Conservation (phyloP, 2,888 invertebrate genomes). For the Leucophenga montana region DNA sequence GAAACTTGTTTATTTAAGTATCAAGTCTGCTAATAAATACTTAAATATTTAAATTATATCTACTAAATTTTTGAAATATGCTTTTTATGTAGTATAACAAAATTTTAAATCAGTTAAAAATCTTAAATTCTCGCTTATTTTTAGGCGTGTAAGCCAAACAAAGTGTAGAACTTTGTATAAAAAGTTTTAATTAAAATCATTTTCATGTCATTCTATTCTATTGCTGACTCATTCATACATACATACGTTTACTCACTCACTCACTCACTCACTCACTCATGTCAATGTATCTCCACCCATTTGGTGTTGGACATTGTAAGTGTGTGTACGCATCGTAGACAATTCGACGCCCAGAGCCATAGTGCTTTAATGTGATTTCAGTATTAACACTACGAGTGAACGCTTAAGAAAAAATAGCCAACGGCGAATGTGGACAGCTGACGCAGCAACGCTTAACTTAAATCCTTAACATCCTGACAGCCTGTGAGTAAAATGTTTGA, state of each 20-base stretch:
- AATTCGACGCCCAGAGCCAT: too few relatives aligned
- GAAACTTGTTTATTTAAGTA: too few relatives aligned
- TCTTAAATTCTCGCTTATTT: too few relatives aligned
- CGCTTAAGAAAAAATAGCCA: background rate
- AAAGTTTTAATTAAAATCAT: conserved; percentile 19
- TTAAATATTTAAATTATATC: too few relatives aligned
- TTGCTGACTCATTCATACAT: background rate
- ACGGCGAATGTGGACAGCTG: background rate
- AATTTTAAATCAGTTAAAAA: too few relatives aligned
- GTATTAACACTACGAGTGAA: too few relatives aligned
- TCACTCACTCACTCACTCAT: background rate
- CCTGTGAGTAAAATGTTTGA: background rate
- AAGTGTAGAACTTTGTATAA: background rate
- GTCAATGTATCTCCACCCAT: background rate
- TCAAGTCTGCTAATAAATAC: too few relatives aligned
- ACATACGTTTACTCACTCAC: background rate
- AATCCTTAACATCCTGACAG: conserved; percentile 12
- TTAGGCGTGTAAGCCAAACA: too few relatives aligned
- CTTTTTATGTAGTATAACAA: too few relatives aligned
- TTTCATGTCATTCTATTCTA: conserved; percentile 7
- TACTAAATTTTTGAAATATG: too few relatives aligned
- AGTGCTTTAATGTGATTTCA: too few relatives aligned
- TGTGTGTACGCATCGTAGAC: background rate
- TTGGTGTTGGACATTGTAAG: background rate
- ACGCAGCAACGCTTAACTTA: background rate